phyloP scores from a whole-genome alignment of 2,888 invertebrate genomes.

The Caenorhabditis drosophilae region DNA sequence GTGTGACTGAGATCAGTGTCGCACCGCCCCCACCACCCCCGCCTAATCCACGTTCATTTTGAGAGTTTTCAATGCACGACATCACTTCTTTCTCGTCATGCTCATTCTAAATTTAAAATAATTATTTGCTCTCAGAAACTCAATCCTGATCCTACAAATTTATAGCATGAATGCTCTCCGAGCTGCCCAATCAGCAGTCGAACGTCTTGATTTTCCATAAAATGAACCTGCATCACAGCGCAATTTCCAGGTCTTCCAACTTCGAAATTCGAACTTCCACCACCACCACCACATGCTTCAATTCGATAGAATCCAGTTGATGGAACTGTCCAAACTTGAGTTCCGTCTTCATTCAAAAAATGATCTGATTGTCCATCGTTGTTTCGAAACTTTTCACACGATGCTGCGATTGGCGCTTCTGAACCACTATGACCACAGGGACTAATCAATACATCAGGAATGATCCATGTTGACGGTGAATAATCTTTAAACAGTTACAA shows the following conservation, averaged over 20 bases:
- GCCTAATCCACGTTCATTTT: no score
- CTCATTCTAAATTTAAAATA: slow-evolving; percentile 1
- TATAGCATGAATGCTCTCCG: slow-evolving; percentile 24
- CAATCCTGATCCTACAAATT: not conserved
- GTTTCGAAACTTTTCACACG: slow-evolving; percentile 12
- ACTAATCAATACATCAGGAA: slow-evolving; percentile 10
- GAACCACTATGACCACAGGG: slow-evolving; percentile 20
- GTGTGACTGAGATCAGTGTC: slow-evolving; percentile 15
- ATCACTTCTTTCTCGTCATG: not conserved
- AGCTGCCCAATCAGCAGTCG: slow-evolving; percentile 25
- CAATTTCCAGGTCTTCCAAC: slow-evolving; percentile 20
- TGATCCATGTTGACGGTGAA: slow-evolving; percentile 13
- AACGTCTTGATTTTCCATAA: slow-evolving; percentile 16
- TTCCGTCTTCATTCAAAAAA: slow-evolving; percentile 29
- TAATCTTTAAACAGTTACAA: no score
- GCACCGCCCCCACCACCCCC: slow-evolving; percentile 40
- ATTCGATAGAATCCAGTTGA: slow-evolving; percentile 22
- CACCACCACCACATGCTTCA: slow-evolving; percentile 31
- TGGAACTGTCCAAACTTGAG: slow-evolving; percentile 31
- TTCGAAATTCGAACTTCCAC: slow-evolving; percentile 7
- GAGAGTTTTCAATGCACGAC: no score
- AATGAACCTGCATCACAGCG: slow-evolving; percentile 17
- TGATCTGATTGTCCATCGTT: slow-evolving; percentile 28
- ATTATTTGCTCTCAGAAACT: no score
- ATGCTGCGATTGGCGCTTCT: not conserved